Conservation (phyloP, 1,140 invertebrate species). For the Leptinotarsa defecta region DNA sequence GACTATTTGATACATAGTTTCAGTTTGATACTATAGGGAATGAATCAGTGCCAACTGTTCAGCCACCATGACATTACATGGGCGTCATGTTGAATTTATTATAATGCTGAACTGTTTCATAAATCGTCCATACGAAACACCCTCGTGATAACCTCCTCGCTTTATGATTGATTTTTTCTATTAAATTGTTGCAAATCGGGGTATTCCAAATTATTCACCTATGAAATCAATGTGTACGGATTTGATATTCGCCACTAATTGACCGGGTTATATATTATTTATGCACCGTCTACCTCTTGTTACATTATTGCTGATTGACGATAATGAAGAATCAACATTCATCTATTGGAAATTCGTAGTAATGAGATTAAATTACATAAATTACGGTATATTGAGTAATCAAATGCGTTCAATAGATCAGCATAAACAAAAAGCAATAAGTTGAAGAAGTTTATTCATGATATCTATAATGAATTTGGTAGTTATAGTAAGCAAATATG, state of each 20-base stretch:
- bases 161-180: slow-evolving; percentile 26
- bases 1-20: neutral
- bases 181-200: neutral
- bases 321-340: slow-evolving; percentile 25
- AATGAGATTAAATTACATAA: neutral
- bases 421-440: too few relatives aligned
- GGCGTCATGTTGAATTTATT: slow-evolving; percentile 13
- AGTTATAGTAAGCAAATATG: too few relatives aligned
- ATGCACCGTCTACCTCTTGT: slow-evolving; percentile 28
- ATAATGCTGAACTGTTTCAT: slow-evolving; percentile 8
- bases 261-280: slow-evolving; percentile 31
- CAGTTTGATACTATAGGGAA: slow-evolving; percentile 8
- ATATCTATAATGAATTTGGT: too few relatives aligned
- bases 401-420: too few relatives aligned
- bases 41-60: slow-evolving; percentile 21
- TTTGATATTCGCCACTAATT: slow-evolving; percentile 19
- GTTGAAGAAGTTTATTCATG: too few relatives aligned
- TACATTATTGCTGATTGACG: slow-evolving; percentile 29
- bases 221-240: slow-evolving; percentile 28
- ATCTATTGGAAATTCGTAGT: neutral
- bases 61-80: slow-evolving; percentile 17
- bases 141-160: neutral
- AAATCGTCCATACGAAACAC: neutral
- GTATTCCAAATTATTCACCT: slow-evolving; percentile 24
- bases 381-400: neutral